phyloP scores from a whole-genome alignment of 2,113 vertebrate genomes.

The Eidolon helvum region DNA sequence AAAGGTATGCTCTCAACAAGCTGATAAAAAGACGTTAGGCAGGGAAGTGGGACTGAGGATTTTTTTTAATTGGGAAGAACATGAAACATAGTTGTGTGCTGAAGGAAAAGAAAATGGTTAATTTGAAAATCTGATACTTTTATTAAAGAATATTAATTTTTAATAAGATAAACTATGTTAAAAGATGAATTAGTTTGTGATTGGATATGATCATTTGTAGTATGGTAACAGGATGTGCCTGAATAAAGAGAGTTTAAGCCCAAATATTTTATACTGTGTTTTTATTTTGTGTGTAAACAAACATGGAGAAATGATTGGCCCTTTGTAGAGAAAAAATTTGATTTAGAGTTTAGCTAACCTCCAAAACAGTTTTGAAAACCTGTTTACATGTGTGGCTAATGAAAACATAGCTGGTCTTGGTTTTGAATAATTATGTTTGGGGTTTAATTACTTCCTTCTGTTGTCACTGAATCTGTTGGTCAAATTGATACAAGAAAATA shows the following conservation, averaged over 20 bases:
- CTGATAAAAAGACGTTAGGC: background rate
- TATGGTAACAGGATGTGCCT: background rate
- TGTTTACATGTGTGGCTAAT: background rate
- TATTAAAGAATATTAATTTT: background rate
- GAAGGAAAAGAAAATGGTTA: background rate
- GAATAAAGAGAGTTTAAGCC: background rate
- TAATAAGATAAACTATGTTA: background rate
- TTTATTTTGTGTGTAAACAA: background rate
- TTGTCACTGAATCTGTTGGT: slow-evolving; percentile 12
- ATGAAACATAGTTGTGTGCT: background rate
- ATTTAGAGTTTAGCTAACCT: background rate
- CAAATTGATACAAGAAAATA: slow-evolving; percentile 37
- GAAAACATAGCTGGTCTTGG: background rate
- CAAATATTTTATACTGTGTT: background rate
- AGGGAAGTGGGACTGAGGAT: background rate
- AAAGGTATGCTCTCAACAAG: background rate
- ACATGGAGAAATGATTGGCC: background rate
- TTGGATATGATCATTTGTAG: background rate
- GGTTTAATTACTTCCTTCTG: slow-evolving; percentile 38
- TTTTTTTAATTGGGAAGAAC: background rate
- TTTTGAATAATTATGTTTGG: slow-evolving; percentile 33
- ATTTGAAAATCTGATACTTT: slow-evolving; percentile 12
- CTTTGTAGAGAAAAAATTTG: background rate
- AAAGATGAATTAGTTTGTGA: background rate
- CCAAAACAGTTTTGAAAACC: background rate